Percentiles rank a stretch among this genome's conserved stretches.
Evolutionary conservation across 2,888 invertebrate species (phyloP).

Genomic region (Andrena flavipes): DNA sequence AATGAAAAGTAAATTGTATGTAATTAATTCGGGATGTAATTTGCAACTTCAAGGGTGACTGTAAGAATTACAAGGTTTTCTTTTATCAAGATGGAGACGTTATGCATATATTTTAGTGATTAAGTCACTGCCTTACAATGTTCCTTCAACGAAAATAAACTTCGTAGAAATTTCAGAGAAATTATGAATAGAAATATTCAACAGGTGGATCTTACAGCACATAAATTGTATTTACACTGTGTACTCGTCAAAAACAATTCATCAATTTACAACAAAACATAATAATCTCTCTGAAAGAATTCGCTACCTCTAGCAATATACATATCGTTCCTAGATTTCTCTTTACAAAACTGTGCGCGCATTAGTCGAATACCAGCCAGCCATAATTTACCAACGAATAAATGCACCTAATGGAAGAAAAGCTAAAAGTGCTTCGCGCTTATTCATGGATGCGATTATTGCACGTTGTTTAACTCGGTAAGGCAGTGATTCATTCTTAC

Average conservation of each 20-base stretch:
- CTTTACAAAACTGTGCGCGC: slow-evolving; percentile 2
- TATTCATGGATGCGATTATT: background rate
- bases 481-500: slow-evolving; percentile 47
- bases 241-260: slow-evolving; percentile 70
- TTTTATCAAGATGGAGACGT: slow-evolving; percentile 60
- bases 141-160: slow-evolving; percentile 62
- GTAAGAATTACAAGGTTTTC: slow-evolving; percentile 45
- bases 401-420: background rate
- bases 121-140: slow-evolving; percentile 67
- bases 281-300: slow-evolving; percentile 69
- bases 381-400: background rate
- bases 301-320: slow-evolving; percentile 67
- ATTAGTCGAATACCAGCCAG: background rate
- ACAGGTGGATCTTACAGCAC: slow-evolving; percentile 67
- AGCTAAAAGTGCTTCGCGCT: background rate
- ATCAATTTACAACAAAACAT: slow-evolving; percentile 71
- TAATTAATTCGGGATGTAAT: slow-evolving; percentile 16
- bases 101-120: slow-evolving; percentile 65
- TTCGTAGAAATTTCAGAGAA: slow-evolving; percentile 63
- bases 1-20: slow-evolving; percentile 6
- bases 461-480: background rate
- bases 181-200: slow-evolving; percentile 67
- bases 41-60: slow-evolving; percentile 20
- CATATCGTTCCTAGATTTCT: slow-evolving; percentile 9
- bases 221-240: slow-evolving; percentile 72